phyloP scores from a whole-genome alignment of 1,140 invertebrate genomes.

The Zaprionus kolodkinae region DNA sequence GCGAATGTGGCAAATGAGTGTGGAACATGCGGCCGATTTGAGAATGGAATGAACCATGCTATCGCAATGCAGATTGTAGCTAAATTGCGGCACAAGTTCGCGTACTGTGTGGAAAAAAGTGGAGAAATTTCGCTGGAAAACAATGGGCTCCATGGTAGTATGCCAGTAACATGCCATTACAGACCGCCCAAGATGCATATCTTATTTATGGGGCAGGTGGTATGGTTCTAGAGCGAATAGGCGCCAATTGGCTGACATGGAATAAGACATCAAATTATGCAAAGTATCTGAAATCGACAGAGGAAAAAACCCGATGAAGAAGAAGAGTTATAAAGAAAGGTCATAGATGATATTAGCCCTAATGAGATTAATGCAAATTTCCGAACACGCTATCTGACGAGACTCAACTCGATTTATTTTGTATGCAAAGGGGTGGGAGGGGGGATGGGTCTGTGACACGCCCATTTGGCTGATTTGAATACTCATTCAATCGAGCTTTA shows the following conservation, averaged over 20 bases:
- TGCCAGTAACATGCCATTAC: constrained; percentile 71
- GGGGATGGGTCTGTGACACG: constrained; percentile 40
- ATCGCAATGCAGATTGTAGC: constrained; percentile 50
- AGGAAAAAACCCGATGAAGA: background rate
- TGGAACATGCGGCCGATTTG: constrained; percentile 27
- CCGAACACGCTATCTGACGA: constrained; percentile 24
- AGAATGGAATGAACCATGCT: constrained; percentile 35
- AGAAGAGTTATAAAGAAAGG: constrained; percentile 14
- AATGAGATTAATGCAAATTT: constrained; percentile 21
- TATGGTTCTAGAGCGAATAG: background rate
- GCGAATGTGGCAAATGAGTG: constrained; percentile 19
- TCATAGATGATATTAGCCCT: constrained; percentile 18
- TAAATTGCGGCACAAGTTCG: constrained; percentile 58
- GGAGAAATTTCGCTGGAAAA: background rate
- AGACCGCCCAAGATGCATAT: constrained; percentile 69
- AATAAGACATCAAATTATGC: constrained; percentile 73
- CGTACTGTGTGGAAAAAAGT: background rate
- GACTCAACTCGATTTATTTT: constrained; percentile 29
- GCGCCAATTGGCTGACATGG: constrained; percentile 16
- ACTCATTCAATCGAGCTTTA: constrained; percentile 42
- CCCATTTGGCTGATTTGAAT: constrained; percentile 40
- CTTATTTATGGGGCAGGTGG: constrained; percentile 4
- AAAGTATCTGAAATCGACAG: constrained; percentile 60
- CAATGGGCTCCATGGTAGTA: constrained; percentile 29
- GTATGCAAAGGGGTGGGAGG: constrained; percentile 60